Evolutionary conservation across 2,113 vertebrate genomes (phyloP), one percentile per base, ranked within the genome.

Genomic region (Tachysurus fulvidraco): DNA sequence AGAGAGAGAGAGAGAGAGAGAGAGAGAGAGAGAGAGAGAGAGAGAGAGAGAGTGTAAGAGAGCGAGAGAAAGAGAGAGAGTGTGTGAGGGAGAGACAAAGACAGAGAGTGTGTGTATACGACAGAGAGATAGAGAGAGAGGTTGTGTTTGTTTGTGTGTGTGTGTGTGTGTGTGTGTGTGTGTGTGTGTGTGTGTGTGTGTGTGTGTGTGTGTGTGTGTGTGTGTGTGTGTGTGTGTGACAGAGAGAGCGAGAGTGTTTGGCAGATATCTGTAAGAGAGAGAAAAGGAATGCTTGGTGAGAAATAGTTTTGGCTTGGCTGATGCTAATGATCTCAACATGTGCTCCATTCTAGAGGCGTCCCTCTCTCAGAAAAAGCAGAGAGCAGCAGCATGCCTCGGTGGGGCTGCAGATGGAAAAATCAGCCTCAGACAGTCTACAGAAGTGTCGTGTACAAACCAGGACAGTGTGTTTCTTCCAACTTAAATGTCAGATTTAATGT

Each of bases 241-340:
- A 21, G 8, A 21, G 41, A 74, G 69, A 21, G 41, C 46, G 41
- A 74, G 71, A 50, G 71, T 13, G 17, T 73, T 73, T 74, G 71
- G 71, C n/a, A 3, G 13, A 74, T 74, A 25, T 50, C 44, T 12
- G 23, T 74, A 44, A 62, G 57, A 44, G 52, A 69, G 87, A 90
- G 88, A 89, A 90, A 93, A 92, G 90, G 92, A 92, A 92, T 91
- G 92, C 92, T 92, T 94, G 92, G 88, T 94, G 92, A 93, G 93
- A 95, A 94, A 93, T 89, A 92, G 92, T 92, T 94, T 93, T 95
- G 94, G 93, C 93, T 91, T 88, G 87, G 89, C 89, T 91, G 79
- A 91, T 93, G 94, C 93, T 93, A 95, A 95, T 93, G 94, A 95
- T 94, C 94, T 94, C 94, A 94, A 93, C 94, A 95, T 95, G 94